Conservation (phyloP, 2,797 vertebrate genomes). For the Hydrophis major region DNA sequence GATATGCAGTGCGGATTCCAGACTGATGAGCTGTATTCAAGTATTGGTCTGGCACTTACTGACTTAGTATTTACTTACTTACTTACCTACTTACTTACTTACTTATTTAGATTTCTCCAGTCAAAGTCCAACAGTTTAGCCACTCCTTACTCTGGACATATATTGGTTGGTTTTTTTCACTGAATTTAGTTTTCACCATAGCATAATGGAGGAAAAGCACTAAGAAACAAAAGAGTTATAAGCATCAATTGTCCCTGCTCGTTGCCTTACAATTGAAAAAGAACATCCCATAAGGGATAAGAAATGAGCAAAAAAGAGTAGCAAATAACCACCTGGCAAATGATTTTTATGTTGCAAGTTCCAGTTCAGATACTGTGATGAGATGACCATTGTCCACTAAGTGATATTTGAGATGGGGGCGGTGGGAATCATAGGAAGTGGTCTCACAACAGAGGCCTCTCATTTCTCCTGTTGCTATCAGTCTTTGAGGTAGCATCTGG, state of each 20-base stretch:
- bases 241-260: neutral
- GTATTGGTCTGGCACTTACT: no score
- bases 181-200: neutral
- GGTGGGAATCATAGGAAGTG: no score
- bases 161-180: neutral
- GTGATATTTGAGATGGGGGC: neutral
- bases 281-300: neutral
- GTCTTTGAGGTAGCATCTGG: neutral
- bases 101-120: neutral
- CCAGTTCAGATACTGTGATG: neutral
- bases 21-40: no score
- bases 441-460: neutral
- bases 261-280: neutral
- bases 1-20: no score
- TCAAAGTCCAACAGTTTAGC: neutral
- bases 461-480: neutral
- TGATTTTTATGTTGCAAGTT: neutral
- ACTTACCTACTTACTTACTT: no score
- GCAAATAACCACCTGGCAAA: neutral
- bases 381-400: neutral
- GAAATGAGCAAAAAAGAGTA: neutral
- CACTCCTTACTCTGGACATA: neutral
- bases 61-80: no score
- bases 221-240: neutral
- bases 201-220: neutral